A percentile compares a stretch with the other conserved stretches of the same genome.
phyloP scores from a whole-genome alignment of 2,797 vertebrate genomes.

The Alauda arvensis region DNA sequence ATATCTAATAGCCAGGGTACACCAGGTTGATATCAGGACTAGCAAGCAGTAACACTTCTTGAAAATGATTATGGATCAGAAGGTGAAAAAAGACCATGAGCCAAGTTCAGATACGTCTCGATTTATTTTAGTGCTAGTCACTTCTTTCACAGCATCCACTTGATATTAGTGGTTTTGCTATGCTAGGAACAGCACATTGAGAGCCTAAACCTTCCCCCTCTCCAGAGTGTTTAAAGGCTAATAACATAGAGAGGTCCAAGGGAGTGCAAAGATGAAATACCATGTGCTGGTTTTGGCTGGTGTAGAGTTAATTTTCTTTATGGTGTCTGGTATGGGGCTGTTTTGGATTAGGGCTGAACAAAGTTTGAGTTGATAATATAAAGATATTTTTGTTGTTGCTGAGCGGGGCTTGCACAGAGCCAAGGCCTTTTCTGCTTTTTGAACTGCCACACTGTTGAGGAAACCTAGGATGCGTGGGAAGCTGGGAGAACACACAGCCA shows the following conservation, averaged over 20 bases:
- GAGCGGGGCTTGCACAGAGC: neutral
- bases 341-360: neutral
- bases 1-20: neutral
- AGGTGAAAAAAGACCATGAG: neutral
- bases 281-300: accelerated
- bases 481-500: neutral
- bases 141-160: neutral
- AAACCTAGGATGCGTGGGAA: neutral
- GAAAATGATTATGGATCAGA: neutral
- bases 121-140: neutral
- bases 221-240: neutral
- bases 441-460: neutral
- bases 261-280: neutral
- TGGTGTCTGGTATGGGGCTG: neutral
- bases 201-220: neutral
- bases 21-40: neutral
- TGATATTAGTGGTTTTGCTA: neutral
- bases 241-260: neutral
- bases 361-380: neutral
- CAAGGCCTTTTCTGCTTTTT: neutral
- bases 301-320: neutral
- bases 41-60: neutral
- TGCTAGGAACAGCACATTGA: neutral
- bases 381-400: neutral
- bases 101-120: neutral